phyloP scores from a whole-genome alignment of 2,113 vertebrate species.

The Apodemus speciosus region DNA sequence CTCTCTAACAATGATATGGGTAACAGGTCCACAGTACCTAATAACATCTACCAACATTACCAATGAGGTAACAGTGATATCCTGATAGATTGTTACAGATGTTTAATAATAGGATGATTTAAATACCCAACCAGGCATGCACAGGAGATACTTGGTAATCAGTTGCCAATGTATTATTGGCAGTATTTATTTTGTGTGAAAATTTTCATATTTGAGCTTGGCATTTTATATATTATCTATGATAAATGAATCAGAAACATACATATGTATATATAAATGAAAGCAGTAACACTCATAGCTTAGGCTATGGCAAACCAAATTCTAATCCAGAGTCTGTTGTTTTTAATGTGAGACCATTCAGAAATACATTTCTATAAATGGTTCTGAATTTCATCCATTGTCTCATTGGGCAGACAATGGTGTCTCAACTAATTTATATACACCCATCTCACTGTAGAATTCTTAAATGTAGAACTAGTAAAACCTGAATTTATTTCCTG shows the following conservation, averaged over 20 bases:
- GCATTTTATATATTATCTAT: background rate
- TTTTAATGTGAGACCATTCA: background rate
- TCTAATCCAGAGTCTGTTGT: background rate
- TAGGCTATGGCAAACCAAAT: background rate
- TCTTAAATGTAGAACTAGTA: background rate
- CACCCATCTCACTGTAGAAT: background rate
- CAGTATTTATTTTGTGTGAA: background rate
- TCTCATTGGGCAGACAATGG: background rate
- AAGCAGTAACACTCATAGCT: background rate
- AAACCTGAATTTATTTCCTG: background rate
- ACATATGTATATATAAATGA: background rate
- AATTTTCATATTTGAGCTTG: background rate
- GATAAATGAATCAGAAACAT: slow-evolving; percentile 1
- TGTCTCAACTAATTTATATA: background rate
- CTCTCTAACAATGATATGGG: background rate
- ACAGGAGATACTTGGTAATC: background rate
- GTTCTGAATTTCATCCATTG: background rate
- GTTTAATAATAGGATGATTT: background rate
- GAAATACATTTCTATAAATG: background rate
- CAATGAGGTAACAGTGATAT: background rate
- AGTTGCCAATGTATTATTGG: background rate
- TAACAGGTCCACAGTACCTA: background rate
- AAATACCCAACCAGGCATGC: background rate
- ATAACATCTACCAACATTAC: background rate
- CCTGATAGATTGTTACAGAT: background rate